Evolutionary conservation across 2,888 invertebrate species (phyloP), one percentile per base, ranked within the genome.

Genomic region (Trichacis sp.): DNA sequence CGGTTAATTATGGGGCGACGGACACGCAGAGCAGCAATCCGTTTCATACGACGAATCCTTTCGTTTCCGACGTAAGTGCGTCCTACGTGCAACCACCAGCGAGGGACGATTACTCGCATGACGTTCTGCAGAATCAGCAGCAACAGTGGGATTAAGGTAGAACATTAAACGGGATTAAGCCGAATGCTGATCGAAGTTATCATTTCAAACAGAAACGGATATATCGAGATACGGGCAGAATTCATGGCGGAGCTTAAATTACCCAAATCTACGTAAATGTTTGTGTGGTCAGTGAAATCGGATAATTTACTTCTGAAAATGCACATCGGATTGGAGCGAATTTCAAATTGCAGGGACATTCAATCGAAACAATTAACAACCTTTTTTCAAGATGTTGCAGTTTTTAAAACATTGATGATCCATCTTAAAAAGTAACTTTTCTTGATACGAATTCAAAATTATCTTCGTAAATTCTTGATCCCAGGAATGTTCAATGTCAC

Each of bases 111-210:
- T 77, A 86, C 83, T 69, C 85, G 75, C 84, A 85, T 68, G 86
- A 89, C 70, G 87, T 88, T 68, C 87, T 87, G 69, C 88, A 89
- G 59, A 88, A 90, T 75, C 87, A 77, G 43, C 75, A 77, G 38
- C n/a, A n/a, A n/a, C 24, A 46, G 29, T 64, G 68, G 61, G 56
- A 64, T 48, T 61, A 53, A 68, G 42, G 42, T 43, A 29, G 43
- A 2, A 18, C 47, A 14, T 4, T 43, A 53, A 14, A 24, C n/a
- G 29, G 17, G 6, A 51, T 19, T 30, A 61, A 53, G 43, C 49
- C 29, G 24, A 24, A 5, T 24, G 40, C 47, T 55, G 47, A 33
- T 64, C 58, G 48, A 54, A 45, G 1, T 58, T 53, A 54, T 30
- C 42, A 47, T 46, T 51, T 11, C n/a, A 8, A 24, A 24, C 24